Percentiles rank a stretch among this genome's conserved stretches.
Evolutionary conservation across 2,888 invertebrate species (phyloP).

Genomic region (Macrophya annulata): DNA sequence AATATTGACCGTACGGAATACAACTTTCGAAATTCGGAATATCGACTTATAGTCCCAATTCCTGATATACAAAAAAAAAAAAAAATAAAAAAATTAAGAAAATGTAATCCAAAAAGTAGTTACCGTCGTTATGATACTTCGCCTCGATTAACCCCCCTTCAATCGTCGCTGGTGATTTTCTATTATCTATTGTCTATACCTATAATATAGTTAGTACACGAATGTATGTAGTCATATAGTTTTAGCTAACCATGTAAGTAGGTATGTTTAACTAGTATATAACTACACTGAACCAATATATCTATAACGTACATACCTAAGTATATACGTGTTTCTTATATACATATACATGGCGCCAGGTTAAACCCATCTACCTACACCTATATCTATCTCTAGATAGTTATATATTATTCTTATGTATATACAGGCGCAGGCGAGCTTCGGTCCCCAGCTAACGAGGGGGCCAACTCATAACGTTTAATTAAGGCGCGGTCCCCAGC

Average conservation of each 20-base stretch:
- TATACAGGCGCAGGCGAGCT: neutral
- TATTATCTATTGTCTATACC: constrained; percentile 9
- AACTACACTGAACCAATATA: too few species aligned
- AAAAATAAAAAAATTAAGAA: neutral
- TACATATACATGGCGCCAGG: neutral
- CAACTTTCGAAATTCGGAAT: too few species aligned
- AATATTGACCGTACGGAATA: too few species aligned
- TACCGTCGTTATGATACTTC: neutral
- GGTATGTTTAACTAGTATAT: neutral
- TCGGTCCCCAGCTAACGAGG: constrained; percentile 73
- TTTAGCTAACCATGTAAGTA: neutral
- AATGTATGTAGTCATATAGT: neutral
- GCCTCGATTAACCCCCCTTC: neutral
- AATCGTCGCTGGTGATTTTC: neutral
- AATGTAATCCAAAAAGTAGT: neutral
- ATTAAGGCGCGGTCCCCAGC: constrained; percentile 73
- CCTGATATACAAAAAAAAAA: neutral
- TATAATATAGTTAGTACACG: neutral
- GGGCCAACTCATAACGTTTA: constrained; percentile 79
- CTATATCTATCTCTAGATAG: neutral
- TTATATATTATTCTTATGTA: neutral
- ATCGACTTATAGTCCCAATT: neutral
- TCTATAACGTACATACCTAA: neutral
- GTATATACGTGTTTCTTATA: neutral
- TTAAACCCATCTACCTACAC: neutral